Conservation (phyloP, 2,113 vertebrate genomes). For the Miniopterus natalensis region DNA sequence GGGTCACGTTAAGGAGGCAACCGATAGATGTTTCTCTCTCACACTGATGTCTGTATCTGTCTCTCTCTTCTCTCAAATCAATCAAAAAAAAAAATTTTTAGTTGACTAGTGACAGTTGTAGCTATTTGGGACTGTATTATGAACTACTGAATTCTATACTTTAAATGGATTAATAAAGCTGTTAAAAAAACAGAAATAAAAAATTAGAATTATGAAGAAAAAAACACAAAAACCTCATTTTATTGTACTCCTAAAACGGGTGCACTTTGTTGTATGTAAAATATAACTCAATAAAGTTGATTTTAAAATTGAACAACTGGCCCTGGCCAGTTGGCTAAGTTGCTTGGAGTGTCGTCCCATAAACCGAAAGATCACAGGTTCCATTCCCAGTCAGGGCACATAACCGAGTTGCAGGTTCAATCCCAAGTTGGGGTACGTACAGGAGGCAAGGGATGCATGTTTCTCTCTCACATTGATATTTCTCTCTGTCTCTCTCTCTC, state of each 20-base stretch:
- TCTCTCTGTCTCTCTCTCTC: too few species aligned
- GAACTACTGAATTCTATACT: neutral
- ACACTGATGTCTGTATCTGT: neutral
- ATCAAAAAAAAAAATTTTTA: too few species aligned
- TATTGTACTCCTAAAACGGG: constrained; percentile 11
- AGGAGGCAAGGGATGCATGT: neutral
- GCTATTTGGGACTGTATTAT: neutral
- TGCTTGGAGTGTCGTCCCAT: neutral
- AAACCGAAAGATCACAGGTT: neutral
- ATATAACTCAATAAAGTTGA: neutral
- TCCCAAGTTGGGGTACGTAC: neutral
- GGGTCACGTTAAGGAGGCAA: neutral
- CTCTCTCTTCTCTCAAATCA: neutral
- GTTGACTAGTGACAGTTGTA: neutral
- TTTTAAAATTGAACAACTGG: neutral
- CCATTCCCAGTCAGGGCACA: neutral
- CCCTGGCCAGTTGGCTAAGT: too few species aligned
- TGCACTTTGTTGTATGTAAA: neutral
- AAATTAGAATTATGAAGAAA: neutral
- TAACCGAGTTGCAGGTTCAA: neutral
- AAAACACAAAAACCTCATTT: neutral
- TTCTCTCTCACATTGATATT: neutral
- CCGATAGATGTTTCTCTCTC: neutral
- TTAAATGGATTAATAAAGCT: neutral
- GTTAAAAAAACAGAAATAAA: neutral